phyloP scores from a whole-genome alignment of 2,888 invertebrate species.

The Ichneumon xanthorius region DNA sequence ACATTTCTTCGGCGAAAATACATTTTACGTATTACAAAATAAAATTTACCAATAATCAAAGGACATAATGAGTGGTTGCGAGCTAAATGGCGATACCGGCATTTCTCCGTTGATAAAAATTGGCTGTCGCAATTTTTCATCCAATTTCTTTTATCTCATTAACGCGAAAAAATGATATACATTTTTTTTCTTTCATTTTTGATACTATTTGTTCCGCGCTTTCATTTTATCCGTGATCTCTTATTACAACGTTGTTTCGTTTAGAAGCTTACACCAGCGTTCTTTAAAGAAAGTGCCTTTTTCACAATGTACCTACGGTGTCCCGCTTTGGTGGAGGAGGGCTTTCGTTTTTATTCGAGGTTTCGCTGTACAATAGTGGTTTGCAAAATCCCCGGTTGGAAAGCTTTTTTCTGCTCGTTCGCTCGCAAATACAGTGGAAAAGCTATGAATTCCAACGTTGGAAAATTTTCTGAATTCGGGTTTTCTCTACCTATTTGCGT shows the following conservation, averaged over 20 bases:
- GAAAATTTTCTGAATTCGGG: slow-evolving; percentile 58
- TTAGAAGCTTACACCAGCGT: not conserved
- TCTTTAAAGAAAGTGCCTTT: not conserved
- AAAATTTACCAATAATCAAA: not conserved
- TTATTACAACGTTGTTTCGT: not conserved
- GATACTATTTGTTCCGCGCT: too few species aligned
- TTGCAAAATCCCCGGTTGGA: not conserved
- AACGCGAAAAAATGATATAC: not conserved
- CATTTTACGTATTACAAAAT: not conserved
- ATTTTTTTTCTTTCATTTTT: not conserved
- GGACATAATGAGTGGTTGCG: not conserved
- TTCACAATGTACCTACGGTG: not conserved
- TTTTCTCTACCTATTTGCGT: slow-evolving; percentile 14
- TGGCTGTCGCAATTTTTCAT: not conserved
- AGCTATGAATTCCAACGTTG: slow-evolving; percentile 33
- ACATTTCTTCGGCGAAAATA: not conserved
- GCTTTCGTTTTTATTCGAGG: not conserved
- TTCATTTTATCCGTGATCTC: not conserved
- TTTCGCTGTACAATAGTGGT: not conserved
- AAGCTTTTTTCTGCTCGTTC: slow-evolving; percentile 31
- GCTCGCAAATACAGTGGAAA: slow-evolving; percentile 27
- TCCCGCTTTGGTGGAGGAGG: not conserved
- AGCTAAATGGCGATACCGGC: not conserved
- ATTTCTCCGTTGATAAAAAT: not conserved
- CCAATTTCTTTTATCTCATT: not conserved